Evolutionary conservation across 2,797 vertebrate species (phyloP).

Genomic region (Nannoperca australis): DNA sequence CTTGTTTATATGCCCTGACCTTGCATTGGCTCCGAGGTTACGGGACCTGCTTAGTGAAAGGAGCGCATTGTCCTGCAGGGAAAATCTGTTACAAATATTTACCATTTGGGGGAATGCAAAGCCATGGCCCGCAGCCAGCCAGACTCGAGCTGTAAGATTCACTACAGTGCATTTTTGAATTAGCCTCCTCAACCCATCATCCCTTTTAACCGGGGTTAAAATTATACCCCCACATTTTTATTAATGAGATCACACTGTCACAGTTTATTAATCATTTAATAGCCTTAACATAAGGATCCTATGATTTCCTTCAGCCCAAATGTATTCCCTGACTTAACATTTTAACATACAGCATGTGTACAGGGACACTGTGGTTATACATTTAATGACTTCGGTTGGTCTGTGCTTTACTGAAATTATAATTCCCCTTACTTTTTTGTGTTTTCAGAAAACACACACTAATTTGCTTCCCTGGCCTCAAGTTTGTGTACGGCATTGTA

Average conservation of each 20-base stretch:
- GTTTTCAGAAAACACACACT: conserved; percentile 42
- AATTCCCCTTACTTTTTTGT: conserved; percentile 48
- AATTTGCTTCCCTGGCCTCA: conserved; percentile 42
- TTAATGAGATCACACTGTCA: conserved; percentile 97
- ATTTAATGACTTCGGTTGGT: conserved; percentile 42
- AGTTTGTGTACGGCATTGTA: conserved; percentile 57
- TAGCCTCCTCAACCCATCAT: conserved; percentile 80
- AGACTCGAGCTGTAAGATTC: conserved; percentile 96
- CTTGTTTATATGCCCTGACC: conserved; percentile 99
- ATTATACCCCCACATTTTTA: conserved; percentile 87
- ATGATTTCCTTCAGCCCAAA: conserved; percentile 88
- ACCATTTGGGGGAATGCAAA: conserved; percentile 90
- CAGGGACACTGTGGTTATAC: conserved; percentile 30
- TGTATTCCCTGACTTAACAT: conserved; percentile 85
- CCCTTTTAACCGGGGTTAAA: conserved; percentile 90
- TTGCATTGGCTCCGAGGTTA: conserved; percentile 89
- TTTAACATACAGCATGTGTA: conserved; percentile 49
- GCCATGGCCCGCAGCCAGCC: conserved; percentile 91
- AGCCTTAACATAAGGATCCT: conserved; percentile 91
- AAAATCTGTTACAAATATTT: conserved; percentile 99
- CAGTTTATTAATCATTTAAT: conserved; percentile 93
- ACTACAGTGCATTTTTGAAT: conserved; percentile 90
- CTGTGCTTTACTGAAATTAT: conserved; percentile 52
- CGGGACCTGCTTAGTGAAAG: conserved; percentile 92
- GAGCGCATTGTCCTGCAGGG: conserved; percentile 95